These are phyloP conservation scores for Scaeva pyrastri DNA, from an alignment of 2,888 invertebrate species.

Conservation along the genomic window DNA sequence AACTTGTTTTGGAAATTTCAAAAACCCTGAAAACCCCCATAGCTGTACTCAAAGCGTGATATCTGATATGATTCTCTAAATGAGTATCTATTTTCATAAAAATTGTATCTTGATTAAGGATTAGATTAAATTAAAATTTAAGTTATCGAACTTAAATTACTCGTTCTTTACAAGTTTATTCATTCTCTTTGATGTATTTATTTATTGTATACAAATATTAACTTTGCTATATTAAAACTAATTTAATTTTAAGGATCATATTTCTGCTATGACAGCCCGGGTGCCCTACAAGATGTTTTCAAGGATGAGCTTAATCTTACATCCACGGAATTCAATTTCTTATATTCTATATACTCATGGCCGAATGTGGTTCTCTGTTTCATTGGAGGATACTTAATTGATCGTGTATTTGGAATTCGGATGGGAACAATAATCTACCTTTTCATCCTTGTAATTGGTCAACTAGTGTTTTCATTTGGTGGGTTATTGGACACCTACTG, in stretches of 20 bases:
- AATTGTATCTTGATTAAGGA: too few species aligned
- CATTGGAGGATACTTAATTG: slow-evolving; percentile 97
- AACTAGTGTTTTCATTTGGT: slow-evolving; percentile 94
- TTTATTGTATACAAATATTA: too few species aligned
- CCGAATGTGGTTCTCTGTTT: slow-evolving; percentile 98
- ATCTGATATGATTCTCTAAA: too few species aligned
- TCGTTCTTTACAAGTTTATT: too few species aligned
- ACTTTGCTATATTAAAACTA: not conserved
- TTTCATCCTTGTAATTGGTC: slow-evolving; percentile 93
- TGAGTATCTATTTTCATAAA: too few species aligned
- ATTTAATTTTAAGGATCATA: slow-evolving; percentile 91
- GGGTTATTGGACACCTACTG: slow-evolving; percentile 91
- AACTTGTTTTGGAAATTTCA: too few species aligned
- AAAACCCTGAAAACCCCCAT: too few species aligned
- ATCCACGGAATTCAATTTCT: slow-evolving; percentile 92
- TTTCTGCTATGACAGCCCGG: slow-evolving; percentile 99
- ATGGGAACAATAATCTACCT: slow-evolving; percentile 96
- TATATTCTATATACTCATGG: slow-evolving; percentile 98
- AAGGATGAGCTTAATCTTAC: slow-evolving; percentile 91
- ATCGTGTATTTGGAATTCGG: slow-evolving; percentile 96
- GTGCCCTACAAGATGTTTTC: slow-evolving; percentile 95
- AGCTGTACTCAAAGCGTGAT: too few species aligned
- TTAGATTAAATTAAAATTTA: too few species aligned
- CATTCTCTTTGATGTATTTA: too few species aligned
- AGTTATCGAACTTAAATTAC: too few species aligned